Evolutionary conservation across 2,888 invertebrate species (phyloP), one percentile per base, ranked within the genome.

Genomic region (Andrena flavipes): DNA sequence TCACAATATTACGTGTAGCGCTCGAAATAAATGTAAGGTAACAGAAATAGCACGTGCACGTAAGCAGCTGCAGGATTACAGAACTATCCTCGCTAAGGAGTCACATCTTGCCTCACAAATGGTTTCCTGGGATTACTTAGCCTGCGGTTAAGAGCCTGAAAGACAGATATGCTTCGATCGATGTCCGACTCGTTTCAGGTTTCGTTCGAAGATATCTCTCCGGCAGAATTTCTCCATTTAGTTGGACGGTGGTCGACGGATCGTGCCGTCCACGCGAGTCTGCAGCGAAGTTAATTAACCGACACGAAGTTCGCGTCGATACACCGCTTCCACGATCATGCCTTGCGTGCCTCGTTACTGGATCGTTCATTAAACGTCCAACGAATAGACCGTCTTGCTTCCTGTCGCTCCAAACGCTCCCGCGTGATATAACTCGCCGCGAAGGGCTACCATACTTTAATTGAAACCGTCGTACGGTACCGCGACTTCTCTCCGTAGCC

Each of bases 311-410:
- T 75, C 42, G 26, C 70, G 54, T 13, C 35, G 26, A 42, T 68
- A 63, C 33, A 20, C 65, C 13, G 7, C 64, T 33, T 29, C 33
- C 62, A 42, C 30, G 26, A 51, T 48, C 64, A 13, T 26, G 7
- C 48, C 30, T 30, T 33, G 60, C 48, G 51, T 73, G 68, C 29
- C n/a, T 49, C 26, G 70, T 81, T 84, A 74, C 63, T 20, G 30
- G 72, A 74, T 69, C 68, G 64, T 59, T 69, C 62, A 56, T 84
- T 76, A 83, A 84, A 79, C 51, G 63, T 60, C 63, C 64, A 65
- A 72, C 23, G 56, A 23, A 64, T 68, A 23, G n/a, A 16, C 10
- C 13, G n/a, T 54, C 42, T n/a, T n/a, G 49, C 51, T 82, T 85
- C 67, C 73, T 84, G 72, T 65, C 68, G 35, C 49, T 67, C 63